Percentiles rank a stretch among this genome's conserved stretches.
These are phyloP conservation scores for Brachymystax lenok DNA, from an alignment of 2,797 vertebrate species.

Conservation along the genomic window DNA sequence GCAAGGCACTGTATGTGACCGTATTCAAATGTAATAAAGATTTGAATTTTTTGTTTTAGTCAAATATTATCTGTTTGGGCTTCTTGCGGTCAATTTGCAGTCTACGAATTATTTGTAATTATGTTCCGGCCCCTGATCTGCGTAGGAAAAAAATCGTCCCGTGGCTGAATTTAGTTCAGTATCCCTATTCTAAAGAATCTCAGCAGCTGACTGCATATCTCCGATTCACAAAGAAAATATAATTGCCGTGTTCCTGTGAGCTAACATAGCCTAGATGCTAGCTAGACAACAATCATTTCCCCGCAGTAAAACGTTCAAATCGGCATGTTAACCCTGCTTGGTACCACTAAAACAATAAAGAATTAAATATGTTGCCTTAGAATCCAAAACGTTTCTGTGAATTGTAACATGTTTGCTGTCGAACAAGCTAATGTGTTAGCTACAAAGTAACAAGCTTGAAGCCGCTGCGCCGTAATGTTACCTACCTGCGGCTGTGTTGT, in stretches of 20 bases:
- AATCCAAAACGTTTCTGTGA: not conserved
- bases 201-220: not conserved
- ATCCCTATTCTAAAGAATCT: not conserved
- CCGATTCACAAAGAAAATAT: not conserved
- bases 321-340: not conserved
- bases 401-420: not conserved
- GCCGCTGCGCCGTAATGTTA: not conserved
- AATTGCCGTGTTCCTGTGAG: not conserved
- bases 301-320: not conserved
- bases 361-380: not conserved
- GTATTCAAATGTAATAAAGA: too few relatives aligned
- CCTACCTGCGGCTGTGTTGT: not conserved
- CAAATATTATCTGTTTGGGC: too few relatives aligned
- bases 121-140: too few relatives aligned
- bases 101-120: too few relatives aligned
- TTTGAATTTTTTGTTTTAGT: too few relatives aligned
- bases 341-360: not conserved
- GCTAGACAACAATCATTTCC: not conserved
- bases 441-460: slow-evolving; percentile 3
- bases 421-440: not conserved
- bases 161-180: too few relatives aligned
- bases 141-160: too few relatives aligned
- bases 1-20: too few relatives aligned
- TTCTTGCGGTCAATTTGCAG: too few relatives aligned
- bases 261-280: not conserved